Evolutionary conservation across 1,140 invertebrate genomes (phyloP).

Genomic region (Caenorhabditis tropicalis): DNA sequence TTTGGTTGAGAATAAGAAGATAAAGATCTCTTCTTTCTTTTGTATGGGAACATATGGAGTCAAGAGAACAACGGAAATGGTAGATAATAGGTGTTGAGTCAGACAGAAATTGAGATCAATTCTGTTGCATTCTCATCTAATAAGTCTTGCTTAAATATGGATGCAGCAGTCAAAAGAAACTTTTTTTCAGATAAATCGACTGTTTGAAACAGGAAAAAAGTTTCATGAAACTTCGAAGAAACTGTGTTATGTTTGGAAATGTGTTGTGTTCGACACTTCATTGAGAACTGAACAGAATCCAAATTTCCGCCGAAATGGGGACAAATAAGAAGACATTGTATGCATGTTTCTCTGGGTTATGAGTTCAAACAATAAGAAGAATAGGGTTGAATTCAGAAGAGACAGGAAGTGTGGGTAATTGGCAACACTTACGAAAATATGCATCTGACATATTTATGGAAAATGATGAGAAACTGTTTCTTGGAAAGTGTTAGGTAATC

Average conservation of each 20-base stretch:
- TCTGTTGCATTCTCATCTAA: too few species aligned
- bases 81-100: background rate
- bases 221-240: too few species aligned
- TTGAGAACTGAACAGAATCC: too few species aligned
- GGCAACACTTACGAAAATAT: constrained; percentile 2
- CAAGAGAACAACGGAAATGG: background rate
- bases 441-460: background rate
- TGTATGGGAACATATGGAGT: constrained; percentile 5
- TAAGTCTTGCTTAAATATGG: too few species aligned
- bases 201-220: too few species aligned
- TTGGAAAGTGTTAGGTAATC: too few species aligned
- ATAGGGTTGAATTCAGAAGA: constrained; percentile 34
- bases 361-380: constrained; percentile 50
- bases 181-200: too few species aligned
- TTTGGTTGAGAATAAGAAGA: background rate
- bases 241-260: too few species aligned
- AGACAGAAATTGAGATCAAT: background rate
- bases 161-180: too few species aligned
- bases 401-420: constrained; percentile 38
- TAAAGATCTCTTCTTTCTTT: background rate
- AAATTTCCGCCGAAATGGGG: background rate
- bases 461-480: too few species aligned
- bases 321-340: constrained; percentile 21
- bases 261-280: too few species aligned
- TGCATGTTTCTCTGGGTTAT: too few species aligned